These are phyloP conservation scores for Lasioglossum vierecki DNA, from an alignment of 2,888 invertebrate species.

Conservation along the genomic window DNA sequence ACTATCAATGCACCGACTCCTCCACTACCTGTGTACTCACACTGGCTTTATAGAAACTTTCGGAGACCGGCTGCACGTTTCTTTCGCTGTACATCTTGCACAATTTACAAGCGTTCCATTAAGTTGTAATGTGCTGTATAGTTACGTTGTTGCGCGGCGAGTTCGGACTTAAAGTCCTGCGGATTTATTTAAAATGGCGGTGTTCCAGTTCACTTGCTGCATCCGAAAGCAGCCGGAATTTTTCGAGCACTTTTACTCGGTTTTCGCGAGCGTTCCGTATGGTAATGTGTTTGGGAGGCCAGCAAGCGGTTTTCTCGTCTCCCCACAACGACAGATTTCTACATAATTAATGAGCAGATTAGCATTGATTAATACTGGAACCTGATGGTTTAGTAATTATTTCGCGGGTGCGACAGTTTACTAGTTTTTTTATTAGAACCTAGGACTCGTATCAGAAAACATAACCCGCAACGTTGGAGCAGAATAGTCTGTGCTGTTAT, in stretches of 20 bases:
- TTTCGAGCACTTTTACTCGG: neutral
- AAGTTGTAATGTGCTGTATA: too few relatives aligned
- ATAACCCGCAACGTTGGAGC: too few relatives aligned
- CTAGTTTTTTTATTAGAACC: neutral
- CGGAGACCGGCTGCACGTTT: too few relatives aligned
- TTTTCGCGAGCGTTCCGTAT: neutral
- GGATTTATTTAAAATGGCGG: neutral
- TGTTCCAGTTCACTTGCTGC: neutral
- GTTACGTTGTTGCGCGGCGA: neutral
- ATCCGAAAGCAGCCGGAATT: neutral
- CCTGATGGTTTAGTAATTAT: conserved; percentile 26
- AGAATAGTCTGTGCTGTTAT: too few relatives aligned
- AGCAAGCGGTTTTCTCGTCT: neutral
- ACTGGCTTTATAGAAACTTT: too few relatives aligned
- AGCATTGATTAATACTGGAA: conserved; percentile 24
- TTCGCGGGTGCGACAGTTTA: conserved; percentile 6
- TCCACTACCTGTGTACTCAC: too few relatives aligned
- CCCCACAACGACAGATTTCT: neutral
- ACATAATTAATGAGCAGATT: conserved; percentile 37
- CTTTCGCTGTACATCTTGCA: too few relatives aligned
- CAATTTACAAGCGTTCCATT: neutral
- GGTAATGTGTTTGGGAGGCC: neutral
- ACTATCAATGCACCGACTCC: too few relatives aligned
- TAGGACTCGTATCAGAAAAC: neutral
- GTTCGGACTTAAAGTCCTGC: neutral